Base-by-base conservation (phyloP, 2,113 vertebrate species). In the Microcebus murinus region DNA sequence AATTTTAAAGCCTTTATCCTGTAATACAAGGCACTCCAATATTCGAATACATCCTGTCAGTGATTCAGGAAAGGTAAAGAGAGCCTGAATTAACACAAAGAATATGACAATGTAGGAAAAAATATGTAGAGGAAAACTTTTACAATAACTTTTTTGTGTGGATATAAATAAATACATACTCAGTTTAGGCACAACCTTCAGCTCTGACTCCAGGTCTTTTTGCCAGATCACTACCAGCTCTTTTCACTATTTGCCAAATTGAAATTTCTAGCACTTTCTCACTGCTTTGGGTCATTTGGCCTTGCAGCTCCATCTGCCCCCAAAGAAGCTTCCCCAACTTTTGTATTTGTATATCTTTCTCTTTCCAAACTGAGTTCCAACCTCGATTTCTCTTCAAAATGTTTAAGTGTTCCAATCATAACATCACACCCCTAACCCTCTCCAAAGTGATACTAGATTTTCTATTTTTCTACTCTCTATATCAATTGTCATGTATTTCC, bases 101-200 rank as follows among this genome's bases (percentile, higher is more conserved):
- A 57, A 84, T 57, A 14, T 36, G 39, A 86, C 18, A 4, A 81
- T 50, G 68, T 31, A 68, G 55, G 55, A 55, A 61, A 86, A 50
- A 63, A 5, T 25, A 36, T 25, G 59, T 82, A 65, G 34, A 90
- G 63, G 34, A 8, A 79, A 71, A 4, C 50, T 36, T 85, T 92
- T 68, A 61, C 6, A 13, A 31, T 45, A 39, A 59, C 2, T 63
- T 65, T 87, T 71, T 21, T 55, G 2, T 61, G n/a, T 45, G 8
- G 29, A 59, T 93, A 91, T 93, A 91, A 95, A 87, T 94, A 94
- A 81, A 45, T 42, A 34, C 8, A 34, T 34, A 15, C 13, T 77
- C 1, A 55, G 52, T 3, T 29, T 10, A n/a, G 17, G 6, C 6
- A 6, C 8, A 23, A n/a, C 39, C 59, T 86, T 88, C 14, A 50